Evolutionary conservation across 2,888 invertebrate species (phyloP), one percentile per base, ranked within the genome.

Genomic region (Archaeoteleia sp.): DNA sequence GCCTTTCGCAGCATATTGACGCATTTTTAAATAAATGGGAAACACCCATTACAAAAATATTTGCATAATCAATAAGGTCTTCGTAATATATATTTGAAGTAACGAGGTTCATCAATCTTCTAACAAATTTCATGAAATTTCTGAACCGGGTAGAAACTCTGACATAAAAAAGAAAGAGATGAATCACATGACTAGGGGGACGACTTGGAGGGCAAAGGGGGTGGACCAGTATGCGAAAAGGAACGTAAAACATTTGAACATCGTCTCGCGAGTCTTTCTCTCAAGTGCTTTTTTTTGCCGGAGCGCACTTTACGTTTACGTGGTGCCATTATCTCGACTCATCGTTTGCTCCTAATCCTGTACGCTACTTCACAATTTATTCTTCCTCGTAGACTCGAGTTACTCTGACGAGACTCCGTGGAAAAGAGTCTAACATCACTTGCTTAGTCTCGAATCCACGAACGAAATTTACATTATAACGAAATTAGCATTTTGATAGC

Each of bases 381-480:
- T 66, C 54, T 65, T 65, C 15, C 60, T 30, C 49, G 55, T 17
- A 23, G 48, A 48, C 40, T 66, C 43, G 58, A 60, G 48, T 60
- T 60, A 12, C 42, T 42, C 48, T 32, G 39, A 57, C 46, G 55
- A 48, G 57, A 46, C 57, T 65, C 40, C 17, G 40, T 35, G 29
- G 42, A 42, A 63, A 66, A 53, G 58, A 54, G 51, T 32, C 9
- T 10, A 8, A 32, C 43, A 34, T 25, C 1, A 7, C 12, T 15
- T 13, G 49, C 30, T 48, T 53, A 30, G 58, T 53, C n/a, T n/a
- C 46, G 65, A 65, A 40, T 9, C 43, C 30, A 15, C 57, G 39
- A 20, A 48, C 46, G 20, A 60, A 66, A 66, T 66, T 66, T 66
- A 60, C 60, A 60, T 66, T 60, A 54, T 60, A 66, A 66, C 66